Conservation (phyloP, 2,888 invertebrate species). For the Villa cingulata region DNA sequence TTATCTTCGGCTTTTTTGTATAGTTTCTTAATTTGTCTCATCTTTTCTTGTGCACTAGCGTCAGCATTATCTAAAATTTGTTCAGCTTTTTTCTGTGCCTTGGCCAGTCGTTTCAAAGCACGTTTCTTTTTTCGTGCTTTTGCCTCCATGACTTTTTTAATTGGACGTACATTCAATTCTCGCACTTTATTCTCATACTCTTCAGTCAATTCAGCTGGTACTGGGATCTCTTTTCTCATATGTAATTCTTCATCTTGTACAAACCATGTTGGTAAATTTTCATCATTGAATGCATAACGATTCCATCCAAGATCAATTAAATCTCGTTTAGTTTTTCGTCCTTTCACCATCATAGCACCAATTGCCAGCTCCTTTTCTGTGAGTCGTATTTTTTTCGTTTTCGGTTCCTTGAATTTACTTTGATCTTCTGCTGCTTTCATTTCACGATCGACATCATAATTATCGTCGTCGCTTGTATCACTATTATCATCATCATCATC, state of each 20-base stretch:
- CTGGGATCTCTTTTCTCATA: conserved; percentile 67
- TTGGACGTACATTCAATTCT: conserved; percentile 86
- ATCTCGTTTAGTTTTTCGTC: conserved; percentile 82
- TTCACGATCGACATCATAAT: conserved; percentile 6
- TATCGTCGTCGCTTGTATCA: conserved; percentile 21
- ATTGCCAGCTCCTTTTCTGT: conserved; percentile 81
- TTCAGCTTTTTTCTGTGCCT: conserved; percentile 92
- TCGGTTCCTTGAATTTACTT: conserved; percentile 16
- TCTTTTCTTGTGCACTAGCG: conserved; percentile 84
- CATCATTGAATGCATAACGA: conserved; percentile 83
- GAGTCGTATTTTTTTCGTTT: conserved; percentile 51
- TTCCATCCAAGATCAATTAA: conserved; percentile 86
- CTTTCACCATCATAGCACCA: conserved; percentile 80
- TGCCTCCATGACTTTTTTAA: conserved; percentile 96
- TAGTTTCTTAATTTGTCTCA: conserved; percentile 76
- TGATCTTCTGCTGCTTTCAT: neutral
- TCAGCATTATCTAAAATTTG: conserved; percentile 82
- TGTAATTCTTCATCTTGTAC: conserved; percentile 83
- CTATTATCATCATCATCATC: neutral
- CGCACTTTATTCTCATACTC: conserved; percentile 71
- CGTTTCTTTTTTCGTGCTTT: conserved; percentile 95
- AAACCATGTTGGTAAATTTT: conserved; percentile 92
- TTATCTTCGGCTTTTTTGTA: conserved; percentile 84
- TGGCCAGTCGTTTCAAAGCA: conserved; percentile 70
- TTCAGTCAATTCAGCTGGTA: conserved; percentile 71